phyloP scores from a whole-genome alignment of 2,113 vertebrate species.

The Equus quagga region DNA sequence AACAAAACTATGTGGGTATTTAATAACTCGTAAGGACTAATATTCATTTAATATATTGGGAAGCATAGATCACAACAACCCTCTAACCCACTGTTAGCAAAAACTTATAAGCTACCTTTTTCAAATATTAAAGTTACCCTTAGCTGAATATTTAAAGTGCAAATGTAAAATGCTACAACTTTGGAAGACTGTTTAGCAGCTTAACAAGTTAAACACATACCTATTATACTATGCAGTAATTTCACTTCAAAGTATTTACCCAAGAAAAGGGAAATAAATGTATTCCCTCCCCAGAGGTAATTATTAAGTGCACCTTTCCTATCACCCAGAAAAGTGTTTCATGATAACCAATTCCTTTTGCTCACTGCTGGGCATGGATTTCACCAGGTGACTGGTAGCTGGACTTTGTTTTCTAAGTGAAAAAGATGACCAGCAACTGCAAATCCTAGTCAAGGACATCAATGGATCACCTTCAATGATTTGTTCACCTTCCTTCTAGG shows the following conservation, averaged over 20 bases:
- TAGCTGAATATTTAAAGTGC: not conserved
- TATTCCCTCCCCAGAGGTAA: not conserved
- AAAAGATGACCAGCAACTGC: constrained; percentile 12
- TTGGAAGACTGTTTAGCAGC: constrained; percentile 21
- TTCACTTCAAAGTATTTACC: not conserved
- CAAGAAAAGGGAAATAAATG: not conserved
- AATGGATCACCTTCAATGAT: not conserved
- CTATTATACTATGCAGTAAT: not conserved
- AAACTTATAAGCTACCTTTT: constrained; percentile 17
- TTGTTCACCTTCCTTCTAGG: not conserved
- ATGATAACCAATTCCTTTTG: not conserved
- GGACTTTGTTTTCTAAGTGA: constrained; percentile 44
- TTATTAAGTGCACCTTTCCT: not conserved
- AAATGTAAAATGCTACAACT: constrained; percentile 35
- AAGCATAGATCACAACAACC: not conserved
- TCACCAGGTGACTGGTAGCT: not conserved
- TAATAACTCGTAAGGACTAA: not conserved
- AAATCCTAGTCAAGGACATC: not conserved
- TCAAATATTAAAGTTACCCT: constrained; percentile 38
- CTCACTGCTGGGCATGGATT: not conserved
- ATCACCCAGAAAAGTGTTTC: constrained; percentile 16
- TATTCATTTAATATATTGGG: not conserved
- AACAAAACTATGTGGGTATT: not conserved
- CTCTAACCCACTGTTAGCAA: not conserved
- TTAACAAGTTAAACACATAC: constrained; percentile 30